Base-by-base conservation (phyloP, 2,888 invertebrate species). In the Pollenia amentaria region DNA sequence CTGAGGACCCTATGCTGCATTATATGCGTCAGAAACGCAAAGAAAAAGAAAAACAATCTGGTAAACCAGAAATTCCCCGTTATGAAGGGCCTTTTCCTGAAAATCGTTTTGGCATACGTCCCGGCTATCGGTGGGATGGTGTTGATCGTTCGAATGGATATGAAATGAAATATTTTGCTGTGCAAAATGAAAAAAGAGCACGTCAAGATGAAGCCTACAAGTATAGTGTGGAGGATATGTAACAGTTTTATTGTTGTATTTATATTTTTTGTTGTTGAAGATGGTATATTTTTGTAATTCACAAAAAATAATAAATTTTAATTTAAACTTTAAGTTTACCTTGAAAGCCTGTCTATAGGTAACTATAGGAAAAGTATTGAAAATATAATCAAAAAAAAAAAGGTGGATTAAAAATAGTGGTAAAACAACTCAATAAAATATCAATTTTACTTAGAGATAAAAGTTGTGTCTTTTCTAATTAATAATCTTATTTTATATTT, bases 111-210 rank as follows among this genome's bases (percentile, higher is more conserved):
- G 96, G 96, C 84, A 97, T 99, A 76, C 94, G 95, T 10, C 99
- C 99, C 0, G 99, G 99, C 0, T 97, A 98, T 93, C 95, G 99
- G 14, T 99, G 99, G 99, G 99, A 99, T 92, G 99, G 99, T 0
- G 99, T 99, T 0, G 98, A 99, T 93, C 94, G 99, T 29, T 99
- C 98, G 7, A 99, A 97, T 93, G 99, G 99, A 0, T 99, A 98
- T 92, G 99, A 99, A 93, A 96, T 96, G 90, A 96, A 97, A 90
- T 97, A 96, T 95, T 97, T 98, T 91, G 95, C 96, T n/a, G 94
- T 95, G 12, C 95, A 95, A 88, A 97, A 96, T 92, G 95, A 96
- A 29, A 95, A 94, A 88, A 95, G 95, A 88, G 98, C 99, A 0
- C 93, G 95, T 0, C 95, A 96, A 89, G 97, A 97, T 90, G 97